A percentile compares a stretch with the other conserved stretches of the same genome.
Conservation (phyloP, 35 echinoderm and acorn worm genomes). For the Acanthaster planci region DNA sequence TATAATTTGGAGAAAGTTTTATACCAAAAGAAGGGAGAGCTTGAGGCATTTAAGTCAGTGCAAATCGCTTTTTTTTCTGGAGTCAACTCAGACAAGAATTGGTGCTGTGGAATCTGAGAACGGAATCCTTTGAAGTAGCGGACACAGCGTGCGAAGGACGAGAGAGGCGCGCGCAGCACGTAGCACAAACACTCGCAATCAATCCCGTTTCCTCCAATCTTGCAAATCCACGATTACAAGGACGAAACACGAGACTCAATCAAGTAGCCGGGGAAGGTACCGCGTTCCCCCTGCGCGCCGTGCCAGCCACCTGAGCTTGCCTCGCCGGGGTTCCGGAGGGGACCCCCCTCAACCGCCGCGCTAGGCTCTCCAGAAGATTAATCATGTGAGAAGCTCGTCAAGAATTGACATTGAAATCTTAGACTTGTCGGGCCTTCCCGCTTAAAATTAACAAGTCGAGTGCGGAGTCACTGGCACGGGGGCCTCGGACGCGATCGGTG, state of each 20-base stretch:
- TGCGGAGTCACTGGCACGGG: slow-evolving; percentile 1
- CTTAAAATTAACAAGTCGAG: slow-evolving; percentile 28
- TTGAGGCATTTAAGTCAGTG: too few species aligned
- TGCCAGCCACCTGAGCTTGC: slow-evolving; percentile 17
- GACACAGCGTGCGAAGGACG: not conserved
- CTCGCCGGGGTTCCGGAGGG: too few species aligned
- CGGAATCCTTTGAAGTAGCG: slow-evolving; percentile 28
- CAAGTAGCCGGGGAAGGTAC: not conserved
- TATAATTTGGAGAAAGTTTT: too few species aligned
- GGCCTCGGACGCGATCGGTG: not conserved
- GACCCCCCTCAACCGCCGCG: not conserved
- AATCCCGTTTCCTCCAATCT: slow-evolving; percentile 25
- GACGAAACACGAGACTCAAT: slow-evolving; percentile 28
- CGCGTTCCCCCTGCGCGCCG: not conserved
- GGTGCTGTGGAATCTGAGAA: not conserved
- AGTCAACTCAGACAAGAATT: not conserved
- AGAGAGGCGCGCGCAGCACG: slow-evolving; percentile 1
- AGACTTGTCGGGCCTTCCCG: slow-evolving; percentile 22
- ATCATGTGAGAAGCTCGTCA: slow-evolving; percentile 21
- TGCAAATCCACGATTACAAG: slow-evolving; percentile 18
- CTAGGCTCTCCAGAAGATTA: not conserved
- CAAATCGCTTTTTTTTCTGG: too few species aligned
- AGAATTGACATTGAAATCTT: slow-evolving; percentile 29
- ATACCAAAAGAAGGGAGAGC: too few species aligned
- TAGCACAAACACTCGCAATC: slow-evolving; percentile 30